Percentiles rank a stretch among this genome's conserved stretches.
These are phyloP conservation scores for Junonia oenone DNA, from an alignment of 2,888 invertebrate species.

Conservation along the genomic window DNA sequence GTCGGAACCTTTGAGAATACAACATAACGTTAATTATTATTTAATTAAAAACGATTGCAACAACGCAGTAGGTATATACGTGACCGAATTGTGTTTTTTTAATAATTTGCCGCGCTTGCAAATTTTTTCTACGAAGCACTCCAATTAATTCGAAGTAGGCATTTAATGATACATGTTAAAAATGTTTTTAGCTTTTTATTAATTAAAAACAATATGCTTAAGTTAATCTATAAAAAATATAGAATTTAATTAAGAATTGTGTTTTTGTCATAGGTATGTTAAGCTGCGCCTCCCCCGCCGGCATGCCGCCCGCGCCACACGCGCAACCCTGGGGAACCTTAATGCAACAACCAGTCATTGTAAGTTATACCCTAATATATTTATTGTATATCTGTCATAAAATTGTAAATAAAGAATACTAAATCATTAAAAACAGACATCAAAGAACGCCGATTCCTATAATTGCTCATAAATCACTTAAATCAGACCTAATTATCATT, in stretches of 20 bases:
- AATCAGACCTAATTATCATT: slow-evolving; percentile 20
- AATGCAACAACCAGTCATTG: slow-evolving; percentile 56
- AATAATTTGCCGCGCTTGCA: slow-evolving; percentile 11
- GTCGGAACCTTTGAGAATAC: slow-evolving; percentile 36
- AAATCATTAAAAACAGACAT: slow-evolving; percentile 5
- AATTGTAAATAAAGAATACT: neutral
- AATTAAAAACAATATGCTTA: neutral
- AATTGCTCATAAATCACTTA: slow-evolving; percentile 18
- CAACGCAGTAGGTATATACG: slow-evolving; percentile 14
- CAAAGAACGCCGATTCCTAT: slow-evolving; percentile 24
- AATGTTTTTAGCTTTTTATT: neutral
- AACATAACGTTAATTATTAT: slow-evolving; percentile 31
- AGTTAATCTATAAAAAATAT: neutral
- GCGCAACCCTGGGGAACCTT: slow-evolving; percentile 56
- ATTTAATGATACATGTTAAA: neutral
- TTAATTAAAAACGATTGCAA: slow-evolving; percentile 27
- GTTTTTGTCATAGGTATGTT: slow-evolving; percentile 55
- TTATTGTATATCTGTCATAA: neutral
- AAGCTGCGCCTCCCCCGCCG: slow-evolving; percentile 67
- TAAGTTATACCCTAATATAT: slow-evolving; percentile 38
- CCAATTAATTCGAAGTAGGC: slow-evolving; percentile 5
- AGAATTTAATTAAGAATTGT: neutral
- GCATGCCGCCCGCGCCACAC: slow-evolving; percentile 63
- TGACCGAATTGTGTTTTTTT: slow-evolving; percentile 26
- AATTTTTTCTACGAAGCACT: slow-evolving; percentile 19